A percentile compares a stretch with the other conserved stretches of the same genome.
These are phyloP conservation scores for Saturnia japonica DNA, from an alignment of 2,888 invertebrate genomes.

Conservation along the genomic window DNA sequence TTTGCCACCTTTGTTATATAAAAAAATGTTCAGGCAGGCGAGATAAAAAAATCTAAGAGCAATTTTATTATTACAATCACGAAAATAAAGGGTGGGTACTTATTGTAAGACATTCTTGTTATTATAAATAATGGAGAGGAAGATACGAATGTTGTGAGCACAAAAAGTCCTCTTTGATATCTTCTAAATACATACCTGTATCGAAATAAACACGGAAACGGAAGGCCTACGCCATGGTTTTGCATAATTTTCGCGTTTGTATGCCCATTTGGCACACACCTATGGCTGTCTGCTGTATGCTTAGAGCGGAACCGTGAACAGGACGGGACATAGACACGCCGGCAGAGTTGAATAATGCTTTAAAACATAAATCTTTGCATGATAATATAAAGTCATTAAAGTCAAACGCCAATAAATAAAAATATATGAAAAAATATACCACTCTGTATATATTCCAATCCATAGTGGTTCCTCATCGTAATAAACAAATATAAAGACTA, in stretches of 20 bases:
- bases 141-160: not conserved
- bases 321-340: constrained; percentile 22
- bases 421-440: not conserved
- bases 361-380: constrained; percentile 9
- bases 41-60: too few species aligned
- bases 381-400: not conserved
- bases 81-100: too few species aligned
- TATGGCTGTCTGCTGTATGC: constrained; percentile 27
- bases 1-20: too few species aligned
- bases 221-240: constrained; percentile 50
- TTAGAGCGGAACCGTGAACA: constrained; percentile 9
- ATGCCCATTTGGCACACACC: constrained; percentile 53
- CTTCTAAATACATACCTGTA: constrained; percentile 19
- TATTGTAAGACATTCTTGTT: not conserved
- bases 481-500: too few species aligned
- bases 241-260: constrained; percentile 64
- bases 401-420: not conserved
- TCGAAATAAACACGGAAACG: constrained; percentile 37
- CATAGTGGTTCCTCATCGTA: too few species aligned
- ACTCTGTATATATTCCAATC: too few species aligned
- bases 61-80: too few species aligned
- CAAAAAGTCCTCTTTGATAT: not conserved
- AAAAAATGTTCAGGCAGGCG: too few species aligned
- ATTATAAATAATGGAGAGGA: not conserved
- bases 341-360: constrained; percentile 6